A percentile compares a stretch with the other conserved stretches of the same genome.
Conservation (phyloP, 2,113 vertebrate genomes). For the Callipepla squamata region DNA sequence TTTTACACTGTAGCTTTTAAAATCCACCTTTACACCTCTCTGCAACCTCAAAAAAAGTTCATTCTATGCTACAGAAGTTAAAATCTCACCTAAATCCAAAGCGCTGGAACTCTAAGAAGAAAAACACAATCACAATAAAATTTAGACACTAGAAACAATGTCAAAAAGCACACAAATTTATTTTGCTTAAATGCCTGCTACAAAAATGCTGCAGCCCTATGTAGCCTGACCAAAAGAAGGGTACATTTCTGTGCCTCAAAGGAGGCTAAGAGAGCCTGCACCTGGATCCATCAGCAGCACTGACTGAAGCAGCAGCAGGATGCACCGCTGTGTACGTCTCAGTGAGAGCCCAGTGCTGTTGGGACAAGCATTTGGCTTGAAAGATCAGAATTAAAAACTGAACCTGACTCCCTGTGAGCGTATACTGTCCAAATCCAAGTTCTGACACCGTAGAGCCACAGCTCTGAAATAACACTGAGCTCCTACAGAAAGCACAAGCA, state of each 20-base stretch:
- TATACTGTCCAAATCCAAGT: background rate
- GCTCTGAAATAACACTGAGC: background rate
- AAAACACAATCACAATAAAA: background rate
- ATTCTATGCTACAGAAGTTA: background rate
- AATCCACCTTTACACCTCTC: background rate
- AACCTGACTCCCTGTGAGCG: background rate
- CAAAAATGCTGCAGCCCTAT: background rate
- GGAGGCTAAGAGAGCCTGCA: background rate
- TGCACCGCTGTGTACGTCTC: background rate
- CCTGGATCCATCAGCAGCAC: accelerated
- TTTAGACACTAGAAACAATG: background rate
- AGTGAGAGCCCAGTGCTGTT: background rate
- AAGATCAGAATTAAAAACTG: background rate
- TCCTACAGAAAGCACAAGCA: background rate
- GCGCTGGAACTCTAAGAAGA: background rate
- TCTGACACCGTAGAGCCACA: background rate
- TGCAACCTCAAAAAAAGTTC: background rate
- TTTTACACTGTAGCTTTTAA: background rate
- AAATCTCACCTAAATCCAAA: background rate
- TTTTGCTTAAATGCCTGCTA: background rate
- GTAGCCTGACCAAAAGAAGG: background rate
- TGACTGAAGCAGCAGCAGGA: background rate
- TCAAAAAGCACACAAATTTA: background rate
- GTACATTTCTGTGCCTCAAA: background rate
- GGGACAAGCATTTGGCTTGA: background rate